These are phyloP conservation scores for Homarus gammarus DNA, from an alignment of 2,888 invertebrate genomes.

Conservation along the genomic window DNA sequence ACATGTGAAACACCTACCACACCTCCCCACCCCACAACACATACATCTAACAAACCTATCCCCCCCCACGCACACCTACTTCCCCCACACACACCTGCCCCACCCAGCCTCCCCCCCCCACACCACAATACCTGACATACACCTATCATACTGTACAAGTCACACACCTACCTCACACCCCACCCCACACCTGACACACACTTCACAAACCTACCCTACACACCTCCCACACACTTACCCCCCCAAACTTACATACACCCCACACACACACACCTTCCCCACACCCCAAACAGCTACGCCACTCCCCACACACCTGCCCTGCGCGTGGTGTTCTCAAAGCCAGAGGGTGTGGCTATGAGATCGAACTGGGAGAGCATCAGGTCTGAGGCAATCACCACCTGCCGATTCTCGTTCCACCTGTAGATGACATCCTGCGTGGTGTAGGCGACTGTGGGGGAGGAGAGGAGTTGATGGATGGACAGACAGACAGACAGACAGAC, in stretches of 20 bases:
- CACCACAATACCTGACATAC: neutral
- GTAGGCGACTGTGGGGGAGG: slow-evolving; percentile 22
- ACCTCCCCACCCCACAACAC: too few relatives aligned
- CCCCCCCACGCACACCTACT: neutral
- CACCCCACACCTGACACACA: too few relatives aligned
- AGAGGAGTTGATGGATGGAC: neutral
- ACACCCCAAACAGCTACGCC: too few relatives aligned
- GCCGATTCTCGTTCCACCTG: slow-evolving; percentile 86
- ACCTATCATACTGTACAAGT: neutral
- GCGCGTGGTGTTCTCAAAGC: slow-evolving; percentile 67
- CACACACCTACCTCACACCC: too few relatives aligned
- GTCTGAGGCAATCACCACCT: slow-evolving; percentile 88
- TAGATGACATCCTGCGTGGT: slow-evolving; percentile 85
- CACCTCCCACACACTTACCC: neutral
- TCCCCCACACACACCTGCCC: neutral
- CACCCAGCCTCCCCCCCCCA: neutral
- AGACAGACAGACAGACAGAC: neutral
- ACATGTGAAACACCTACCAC: neutral
- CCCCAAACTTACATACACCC: neutral
- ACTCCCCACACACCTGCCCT: slow-evolving; percentile 44
- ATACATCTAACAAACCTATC: too few relatives aligned
- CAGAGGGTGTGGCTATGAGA: slow-evolving; percentile 85
- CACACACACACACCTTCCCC: slow-evolving; percentile 18
- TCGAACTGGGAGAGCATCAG: slow-evolving; percentile 92
- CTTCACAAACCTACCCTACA: neutral